A percentile compares a stretch with the other conserved stretches of the same genome.
These are phyloP conservation scores for Physocephala rufipes DNA, from an alignment of 2,888 invertebrate genomes.

Conservation along the genomic window DNA sequence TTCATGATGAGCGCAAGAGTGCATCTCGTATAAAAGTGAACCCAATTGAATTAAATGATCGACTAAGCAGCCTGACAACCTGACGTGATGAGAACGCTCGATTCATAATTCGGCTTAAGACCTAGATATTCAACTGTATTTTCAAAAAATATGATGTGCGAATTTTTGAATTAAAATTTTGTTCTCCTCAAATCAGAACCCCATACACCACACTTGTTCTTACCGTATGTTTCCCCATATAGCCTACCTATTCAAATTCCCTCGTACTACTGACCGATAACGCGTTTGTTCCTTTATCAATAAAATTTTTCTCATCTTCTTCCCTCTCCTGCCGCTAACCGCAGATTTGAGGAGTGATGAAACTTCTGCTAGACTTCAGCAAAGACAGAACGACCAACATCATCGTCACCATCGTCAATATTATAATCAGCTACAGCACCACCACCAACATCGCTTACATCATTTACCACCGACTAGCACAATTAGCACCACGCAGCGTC, in stretches of 20 bases:
- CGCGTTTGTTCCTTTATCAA: not conserved
- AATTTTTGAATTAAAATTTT: not conserved
- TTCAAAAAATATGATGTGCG: not conserved
- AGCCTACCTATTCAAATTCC: not conserved
- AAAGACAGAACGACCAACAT: constrained; percentile 29
- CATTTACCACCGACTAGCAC: constrained; percentile 8
- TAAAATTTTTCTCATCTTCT: not conserved
- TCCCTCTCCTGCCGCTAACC: constrained; percentile 3
- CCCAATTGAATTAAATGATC: not conserved
- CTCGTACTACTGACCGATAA: not conserved
- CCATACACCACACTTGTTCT: not conserved
- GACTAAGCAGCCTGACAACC: not conserved
- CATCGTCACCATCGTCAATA: constrained; percentile 31
- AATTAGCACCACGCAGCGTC: not conserved
- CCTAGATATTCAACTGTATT: not conserved
- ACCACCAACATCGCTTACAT: constrained; percentile 29
- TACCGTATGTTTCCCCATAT: no score
- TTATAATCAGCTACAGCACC: constrained; percentile 32
- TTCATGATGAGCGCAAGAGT: constrained; percentile 45
- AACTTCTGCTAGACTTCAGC: constrained; percentile 26
- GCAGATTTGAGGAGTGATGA: constrained; percentile 18
- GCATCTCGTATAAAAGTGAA: not conserved
- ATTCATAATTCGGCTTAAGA: not conserved
- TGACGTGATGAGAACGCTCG: not conserved
- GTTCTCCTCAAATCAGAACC: not conserved